Conservation (phyloP, 1,140 invertebrate species). For the Ceratina calcarata region DNA sequence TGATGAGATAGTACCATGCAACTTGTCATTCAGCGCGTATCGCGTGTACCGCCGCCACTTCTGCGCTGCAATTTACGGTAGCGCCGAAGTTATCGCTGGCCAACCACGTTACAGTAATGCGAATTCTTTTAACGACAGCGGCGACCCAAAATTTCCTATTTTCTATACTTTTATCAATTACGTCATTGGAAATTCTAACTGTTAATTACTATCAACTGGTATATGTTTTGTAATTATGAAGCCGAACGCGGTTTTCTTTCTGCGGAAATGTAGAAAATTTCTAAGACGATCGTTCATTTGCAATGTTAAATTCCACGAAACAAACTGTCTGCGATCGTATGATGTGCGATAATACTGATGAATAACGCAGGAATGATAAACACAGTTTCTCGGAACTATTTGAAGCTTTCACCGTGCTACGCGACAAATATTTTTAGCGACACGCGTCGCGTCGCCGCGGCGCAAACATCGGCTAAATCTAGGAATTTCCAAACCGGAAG, state of each 20-base stretch:
- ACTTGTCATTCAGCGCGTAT: constrained; percentile 47
- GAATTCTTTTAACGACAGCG: constrained; percentile 25
- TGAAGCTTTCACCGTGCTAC: background rate
- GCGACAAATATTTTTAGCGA: background rate
- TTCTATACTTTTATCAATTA: no score
- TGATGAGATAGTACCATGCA: constrained; percentile 32
- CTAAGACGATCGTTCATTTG: no score
- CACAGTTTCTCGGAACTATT: background rate
- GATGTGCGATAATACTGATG: background rate
- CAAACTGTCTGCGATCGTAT: background rate
- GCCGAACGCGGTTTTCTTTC: no score
- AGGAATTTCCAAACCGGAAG: constrained; percentile 17
- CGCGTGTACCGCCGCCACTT: constrained; percentile 31
- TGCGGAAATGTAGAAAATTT: no score
- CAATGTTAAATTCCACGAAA: no score
- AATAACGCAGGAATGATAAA: background rate
- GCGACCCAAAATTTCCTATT: background rate
- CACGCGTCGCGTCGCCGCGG: no score
- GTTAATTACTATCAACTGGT: no score
- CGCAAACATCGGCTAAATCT: background rate
- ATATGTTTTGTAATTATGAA: background rate
- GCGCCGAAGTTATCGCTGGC: constrained; percentile 22
- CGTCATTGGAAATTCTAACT: background rate
- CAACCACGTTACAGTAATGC: constrained; percentile 4
- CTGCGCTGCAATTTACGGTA: constrained; percentile 41